phyloP scores from a whole-genome alignment of 2,888 invertebrate species.

The Notocelia uddmanniana region DNA sequence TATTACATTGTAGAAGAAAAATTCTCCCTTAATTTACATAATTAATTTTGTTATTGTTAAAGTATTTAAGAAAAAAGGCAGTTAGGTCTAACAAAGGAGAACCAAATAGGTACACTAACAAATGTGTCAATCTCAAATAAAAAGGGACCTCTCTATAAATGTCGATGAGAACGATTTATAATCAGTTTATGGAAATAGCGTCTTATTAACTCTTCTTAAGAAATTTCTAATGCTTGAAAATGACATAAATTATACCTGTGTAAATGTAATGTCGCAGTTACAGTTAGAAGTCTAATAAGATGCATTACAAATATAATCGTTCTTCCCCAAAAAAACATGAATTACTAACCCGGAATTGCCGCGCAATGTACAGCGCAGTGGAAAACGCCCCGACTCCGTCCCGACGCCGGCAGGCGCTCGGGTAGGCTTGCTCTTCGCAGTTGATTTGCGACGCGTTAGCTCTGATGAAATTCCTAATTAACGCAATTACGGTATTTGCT shows the following conservation, averaged over 20 bases:
- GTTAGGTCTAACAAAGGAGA: too few relatives aligned
- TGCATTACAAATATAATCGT: not conserved
- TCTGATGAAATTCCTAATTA: constrained; percentile 12
- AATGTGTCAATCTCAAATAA: too few relatives aligned
- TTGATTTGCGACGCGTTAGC: constrained; percentile 22
- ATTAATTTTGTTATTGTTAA: too few relatives aligned
- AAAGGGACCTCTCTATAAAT: too few relatives aligned
- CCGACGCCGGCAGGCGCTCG: not conserved
- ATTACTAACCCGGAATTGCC: not conserved
- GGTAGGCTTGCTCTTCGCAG: constrained; percentile 29
- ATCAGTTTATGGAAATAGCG: too few relatives aligned
- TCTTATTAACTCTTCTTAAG: too few relatives aligned
- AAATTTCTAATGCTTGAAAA: too few relatives aligned
- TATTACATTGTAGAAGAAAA: too few relatives aligned
- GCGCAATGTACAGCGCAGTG: constrained; percentile 31
- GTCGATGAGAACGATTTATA: too few relatives aligned
- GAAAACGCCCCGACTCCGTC: constrained; percentile 2
- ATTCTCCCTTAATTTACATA: too few relatives aligned
- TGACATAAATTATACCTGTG: not conserved
- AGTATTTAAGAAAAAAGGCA: too few relatives aligned
- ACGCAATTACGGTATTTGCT: not conserved
- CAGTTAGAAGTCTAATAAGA: not conserved
- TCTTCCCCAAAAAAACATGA: not conserved
- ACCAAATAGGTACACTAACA: too few relatives aligned
- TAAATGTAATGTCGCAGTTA: not conserved